Base-by-base conservation (phyloP, 2,888 invertebrate species). In the Blastobasis adustella region DNA sequence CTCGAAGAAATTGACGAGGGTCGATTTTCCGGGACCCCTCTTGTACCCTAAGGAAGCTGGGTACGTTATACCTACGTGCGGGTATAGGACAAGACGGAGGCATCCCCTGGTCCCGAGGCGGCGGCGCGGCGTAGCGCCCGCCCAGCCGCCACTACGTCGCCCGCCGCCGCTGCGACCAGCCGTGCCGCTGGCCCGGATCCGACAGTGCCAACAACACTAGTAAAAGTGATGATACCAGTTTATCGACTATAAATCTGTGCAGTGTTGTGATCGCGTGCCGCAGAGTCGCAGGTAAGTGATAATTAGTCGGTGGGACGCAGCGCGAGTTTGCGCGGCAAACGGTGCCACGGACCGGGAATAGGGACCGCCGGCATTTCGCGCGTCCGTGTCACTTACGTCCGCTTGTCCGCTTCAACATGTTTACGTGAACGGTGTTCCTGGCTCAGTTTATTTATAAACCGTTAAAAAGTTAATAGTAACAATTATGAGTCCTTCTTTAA, bases 251-350 rank as follows among this genome's bases (percentile, higher is more conserved):
- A 84, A 85, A 87, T 81, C 83, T 82, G 83, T 82, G 79, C 73
- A 76, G 84, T 84, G 82, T 78, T 77, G 84, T 83, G 85, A 78
- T 84, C 82, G 78, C 81, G 76, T 79, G 82, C 87, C 81, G 68
- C 86, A 86, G 87, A 87, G 81, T 87, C 81, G 68, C 86, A 86
- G 88, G 88, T 88, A 83, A 87, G 88, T 87, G 87, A 79, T 87
- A 86, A 87, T 87, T 87, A 83, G 69, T 79, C 73, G 74, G 73
- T 77, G 76, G 76, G 73, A 74, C 69, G 78, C 76, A 10, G 77
- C 50, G 80, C 75, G 64, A 59, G 79, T 87, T 85, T 84, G 81
- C 63, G 60, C 62, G 63, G 71, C 76, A 82, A 82, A 83, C 76
- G 83, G 72, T 69, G 61, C 58, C 61, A 69, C 45, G 65, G 64